Evolutionary conservation across 2,797 vertebrate species (phyloP).

Genomic region (Pipistrellus pygmaeus): DNA sequence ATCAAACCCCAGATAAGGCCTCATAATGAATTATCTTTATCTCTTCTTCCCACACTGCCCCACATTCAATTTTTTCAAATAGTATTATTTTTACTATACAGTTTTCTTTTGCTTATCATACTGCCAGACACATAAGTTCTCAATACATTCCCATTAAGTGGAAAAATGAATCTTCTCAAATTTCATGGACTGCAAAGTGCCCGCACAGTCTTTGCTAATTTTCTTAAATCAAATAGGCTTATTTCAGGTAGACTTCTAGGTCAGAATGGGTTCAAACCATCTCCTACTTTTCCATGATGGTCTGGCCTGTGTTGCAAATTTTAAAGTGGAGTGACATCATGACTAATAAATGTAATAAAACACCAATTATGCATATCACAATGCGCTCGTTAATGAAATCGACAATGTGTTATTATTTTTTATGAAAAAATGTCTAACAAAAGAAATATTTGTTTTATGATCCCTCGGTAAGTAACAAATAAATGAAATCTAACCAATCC

Average conservation of each 20-base stretch:
- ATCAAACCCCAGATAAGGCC: not conserved
- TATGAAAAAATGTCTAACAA: not conserved
- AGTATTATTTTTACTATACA: slow-evolving; percentile 6
- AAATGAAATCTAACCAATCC: not conserved
- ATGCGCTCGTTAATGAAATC: not conserved
- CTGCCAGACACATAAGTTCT: not conserved
- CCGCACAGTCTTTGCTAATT: not conserved
- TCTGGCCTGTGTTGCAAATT: not conserved
- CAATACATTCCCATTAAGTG: not conserved
- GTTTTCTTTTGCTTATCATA: not conserved
- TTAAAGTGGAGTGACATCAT: not conserved
- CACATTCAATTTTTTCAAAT: slow-evolving; percentile 1
- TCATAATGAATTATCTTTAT: slow-evolving; percentile 9
- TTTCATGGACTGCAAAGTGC: not conserved
- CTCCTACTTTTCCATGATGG: slow-evolving; percentile 29
- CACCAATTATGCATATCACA: not conserved
- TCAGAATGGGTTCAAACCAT: not conserved
- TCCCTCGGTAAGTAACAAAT: not conserved
- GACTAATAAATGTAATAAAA: not conserved
- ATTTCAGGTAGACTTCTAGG: not conserved
- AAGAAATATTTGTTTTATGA: not conserved
- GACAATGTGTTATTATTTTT: not conserved
- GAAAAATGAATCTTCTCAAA: not conserved
- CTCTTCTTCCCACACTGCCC: not conserved
- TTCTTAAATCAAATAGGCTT: slow-evolving; percentile 27